phyloP scores from a whole-genome alignment of 2,888 invertebrate genomes.

The Drosophila atroscutellata region DNA sequence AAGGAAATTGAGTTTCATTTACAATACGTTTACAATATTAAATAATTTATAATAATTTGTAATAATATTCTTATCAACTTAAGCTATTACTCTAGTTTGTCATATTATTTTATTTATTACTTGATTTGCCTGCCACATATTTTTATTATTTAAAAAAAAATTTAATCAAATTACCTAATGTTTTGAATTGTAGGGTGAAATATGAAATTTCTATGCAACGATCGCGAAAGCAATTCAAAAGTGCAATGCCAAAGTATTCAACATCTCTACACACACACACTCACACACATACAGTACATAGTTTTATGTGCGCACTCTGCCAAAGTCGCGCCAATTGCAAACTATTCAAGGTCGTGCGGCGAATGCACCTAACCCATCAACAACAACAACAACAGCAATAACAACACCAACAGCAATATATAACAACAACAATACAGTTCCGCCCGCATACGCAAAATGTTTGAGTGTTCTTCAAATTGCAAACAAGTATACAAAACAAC shows the following conservation, averaged over 20 bases:
- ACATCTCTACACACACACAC: not conserved
- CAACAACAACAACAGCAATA: conserved; percentile 24
- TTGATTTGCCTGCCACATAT: not conserved
- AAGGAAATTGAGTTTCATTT: not conserved
- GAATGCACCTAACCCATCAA: conserved; percentile 62
- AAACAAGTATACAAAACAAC: conserved; percentile 47
- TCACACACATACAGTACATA: conserved; percentile 16
- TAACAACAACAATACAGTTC: conserved; percentile 30
- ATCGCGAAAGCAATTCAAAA: conserved; percentile 36
- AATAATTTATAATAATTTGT: not conserved
- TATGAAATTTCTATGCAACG: conserved; percentile 40
- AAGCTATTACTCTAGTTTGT: not conserved
- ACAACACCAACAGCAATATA: conserved; percentile 17
- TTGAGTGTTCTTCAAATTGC: conserved; percentile 70
- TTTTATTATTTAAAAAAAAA: not conserved
- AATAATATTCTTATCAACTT: not conserved
- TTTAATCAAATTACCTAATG: conserved; percentile 1
- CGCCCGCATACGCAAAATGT: conserved; percentile 75
- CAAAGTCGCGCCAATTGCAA: conserved; percentile 63
- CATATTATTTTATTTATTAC: not conserved
- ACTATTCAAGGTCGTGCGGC: conserved; percentile 73
- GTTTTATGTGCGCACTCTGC: conserved; percentile 68
- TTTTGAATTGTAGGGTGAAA: conserved; percentile 19
- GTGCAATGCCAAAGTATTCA: conserved; percentile 16
- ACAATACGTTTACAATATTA: not conserved